A percentile compares a stretch with the other conserved stretches of the same genome.
phyloP scores from a whole-genome alignment of 1,140 invertebrate genomes.

The Cryptotermes secundus region DNA sequence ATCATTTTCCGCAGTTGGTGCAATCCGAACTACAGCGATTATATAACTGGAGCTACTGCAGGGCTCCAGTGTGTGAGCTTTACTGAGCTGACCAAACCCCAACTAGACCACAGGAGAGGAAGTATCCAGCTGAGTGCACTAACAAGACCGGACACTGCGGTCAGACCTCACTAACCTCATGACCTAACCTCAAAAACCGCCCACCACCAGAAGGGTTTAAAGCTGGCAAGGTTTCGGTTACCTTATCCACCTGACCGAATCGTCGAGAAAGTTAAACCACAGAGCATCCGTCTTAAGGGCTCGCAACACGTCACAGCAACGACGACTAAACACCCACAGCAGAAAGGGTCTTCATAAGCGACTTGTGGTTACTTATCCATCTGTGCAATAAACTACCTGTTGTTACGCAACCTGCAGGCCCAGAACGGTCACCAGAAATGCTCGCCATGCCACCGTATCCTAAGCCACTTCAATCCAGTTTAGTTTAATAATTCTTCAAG shows the following conservation, averaged over 20 bases:
- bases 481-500: no score
- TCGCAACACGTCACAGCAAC: no score
- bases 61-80: not conserved
- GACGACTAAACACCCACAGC: no score
- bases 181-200: slow-evolving; percentile 9
- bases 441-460: no score
- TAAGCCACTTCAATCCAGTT: no score
- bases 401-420: not conserved
- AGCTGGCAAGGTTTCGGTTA: not conserved
- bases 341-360: no score
- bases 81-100: not conserved
- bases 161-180: slow-evolving; percentile 3
- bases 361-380: no score
- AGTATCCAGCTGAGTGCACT: not conserved
- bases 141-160: slow-evolving; percentile 16
- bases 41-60: not conserved
- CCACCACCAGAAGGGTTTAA: not conserved
- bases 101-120: not conserved
- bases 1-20: not conserved
- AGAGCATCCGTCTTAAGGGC: not conserved
- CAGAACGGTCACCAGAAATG: no score
- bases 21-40: not conserved
- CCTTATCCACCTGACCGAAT: slow-evolving; percentile 1
- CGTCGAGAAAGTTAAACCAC: not conserved
- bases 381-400: no score